Evolutionary conservation across 2,113 vertebrate genomes (phyloP).

Genomic region (Scortum barcoo): DNA sequence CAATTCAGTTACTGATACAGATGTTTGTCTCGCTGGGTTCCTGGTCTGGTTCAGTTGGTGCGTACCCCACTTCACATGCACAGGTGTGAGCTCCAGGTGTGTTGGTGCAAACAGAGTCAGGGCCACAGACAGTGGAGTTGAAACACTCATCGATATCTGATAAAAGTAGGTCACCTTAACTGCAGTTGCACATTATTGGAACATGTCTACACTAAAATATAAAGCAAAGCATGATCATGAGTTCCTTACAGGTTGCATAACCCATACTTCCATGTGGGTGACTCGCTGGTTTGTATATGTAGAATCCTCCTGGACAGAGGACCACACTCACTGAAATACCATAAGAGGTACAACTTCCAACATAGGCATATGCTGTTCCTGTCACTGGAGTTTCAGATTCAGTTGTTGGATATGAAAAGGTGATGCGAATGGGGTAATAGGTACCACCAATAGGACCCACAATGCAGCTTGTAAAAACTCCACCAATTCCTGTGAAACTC

Average conservation of each 20-base stretch:
- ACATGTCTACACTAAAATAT: neutral
- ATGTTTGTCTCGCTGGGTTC: slow-evolving; percentile 50
- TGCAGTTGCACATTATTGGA: neutral
- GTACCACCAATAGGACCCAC: neutral
- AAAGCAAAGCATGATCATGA: neutral
- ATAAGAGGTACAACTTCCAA: rapidly evolving
- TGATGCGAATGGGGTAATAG: rapidly evolving
- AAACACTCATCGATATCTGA: slow-evolving; percentile 70
- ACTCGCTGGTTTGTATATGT: slow-evolving; percentile 23
- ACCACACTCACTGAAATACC: rapidly evolving
- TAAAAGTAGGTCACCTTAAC: neutral
- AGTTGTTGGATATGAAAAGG: neutral
- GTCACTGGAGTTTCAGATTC: neutral
- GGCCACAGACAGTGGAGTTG: slow-evolving; percentile 56
- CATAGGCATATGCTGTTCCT: rapidly evolving
- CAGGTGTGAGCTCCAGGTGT: slow-evolving; percentile 46
- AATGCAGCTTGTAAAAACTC: rapidly evolving
- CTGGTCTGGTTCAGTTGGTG: neutral
- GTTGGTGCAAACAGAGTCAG: slow-evolving; percentile 58
- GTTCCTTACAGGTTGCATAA: slow-evolving; percentile 61
- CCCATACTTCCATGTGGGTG: rapidly evolving
- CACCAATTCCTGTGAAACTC: slow-evolving; percentile 57
- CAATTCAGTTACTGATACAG: slow-evolving; percentile 55
- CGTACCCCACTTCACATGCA: slow-evolving; percentile 33
- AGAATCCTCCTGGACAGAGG: slow-evolving; percentile 66